Conservation (phyloP, 2,888 invertebrate species). For the Protonemura montana region DNA sequence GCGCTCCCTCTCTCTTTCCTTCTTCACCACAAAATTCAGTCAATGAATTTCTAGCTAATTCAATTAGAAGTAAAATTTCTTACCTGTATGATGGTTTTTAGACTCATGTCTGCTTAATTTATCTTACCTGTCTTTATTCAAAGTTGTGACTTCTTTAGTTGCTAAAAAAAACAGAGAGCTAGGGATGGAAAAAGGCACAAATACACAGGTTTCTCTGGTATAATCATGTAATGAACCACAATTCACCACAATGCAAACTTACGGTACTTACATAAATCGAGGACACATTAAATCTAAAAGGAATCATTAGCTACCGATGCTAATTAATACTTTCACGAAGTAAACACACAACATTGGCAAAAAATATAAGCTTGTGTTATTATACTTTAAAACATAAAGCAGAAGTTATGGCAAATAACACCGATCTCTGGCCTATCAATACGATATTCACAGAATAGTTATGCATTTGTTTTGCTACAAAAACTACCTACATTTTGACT, state of each 20-base stretch:
- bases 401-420: not conserved
- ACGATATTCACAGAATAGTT: not conserved
- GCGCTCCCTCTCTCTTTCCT: no score
- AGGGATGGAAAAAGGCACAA: no score
- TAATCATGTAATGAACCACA: not conserved
- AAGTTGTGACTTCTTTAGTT: no score
- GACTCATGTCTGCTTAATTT: no score
- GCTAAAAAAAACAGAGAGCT: no score
- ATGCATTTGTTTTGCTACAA: not conserved
- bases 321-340: not conserved
- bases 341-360: not conserved
- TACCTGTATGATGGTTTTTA: no score
- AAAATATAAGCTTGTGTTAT: not conserved
- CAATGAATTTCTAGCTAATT: no score
- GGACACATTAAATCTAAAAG: not conserved
- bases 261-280: not conserved
- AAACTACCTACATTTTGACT: not conserved
- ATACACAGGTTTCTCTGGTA: no score
- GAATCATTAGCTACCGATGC: slow-evolving; percentile 12
- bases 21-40: no score
- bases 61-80: no score
- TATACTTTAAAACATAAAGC: not conserved
- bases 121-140: no score
- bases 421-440: not conserved
- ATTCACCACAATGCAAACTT: not conserved